Evolutionary conservation across 2,113 vertebrate species (phyloP), one percentile per base, ranked within the genome.

Genomic region (Malurus elegans): DNA sequence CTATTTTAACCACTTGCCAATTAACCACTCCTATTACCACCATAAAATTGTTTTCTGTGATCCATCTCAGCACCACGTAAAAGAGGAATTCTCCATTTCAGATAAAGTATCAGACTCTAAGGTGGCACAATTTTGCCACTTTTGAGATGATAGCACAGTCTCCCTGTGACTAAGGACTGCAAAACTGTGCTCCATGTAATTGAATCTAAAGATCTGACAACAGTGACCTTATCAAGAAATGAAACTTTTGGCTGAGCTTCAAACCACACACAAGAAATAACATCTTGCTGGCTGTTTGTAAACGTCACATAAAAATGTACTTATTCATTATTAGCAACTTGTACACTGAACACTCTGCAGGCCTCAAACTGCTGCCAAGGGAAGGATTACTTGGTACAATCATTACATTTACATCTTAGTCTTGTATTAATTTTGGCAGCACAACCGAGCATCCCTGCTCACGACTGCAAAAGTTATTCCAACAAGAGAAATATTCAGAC

Each of bases 241-340:
- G 95, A 95, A 95, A 95, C 34, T 94, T 94, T 66, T 85, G 92
- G 93, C 92, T 91, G 62, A 69, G 64, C 70, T 92, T 96, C 95
- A 95, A 94, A 57, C 25, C 79, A 66, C 8, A 61, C 74, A 94
- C 45, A 9, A 92, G 94, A 91, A 93, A 94, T 78, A 81, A 96
- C 71, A 76, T 64, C 57, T 72, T 82, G 58, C 69, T 74, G 67
- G 92, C 86, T 96, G 81, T 95, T 94, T 97, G 95, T 95, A 97
- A 95, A 96, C 71, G 69, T 92, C 74, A 75, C 47, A 67, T 88
- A 92, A 93, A 97, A 96, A 79, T 79, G 65, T 79, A 88, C 92
- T 95, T 93, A 96, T 84, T 93, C 94, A 90, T 96, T 95, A 97
- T 96, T 96, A 96, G 96, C 83, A 91, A 81, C 71, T 53, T 90